Base-by-base conservation (phyloP, 2,888 invertebrate species). In the Cephus nigrinus region DNA sequence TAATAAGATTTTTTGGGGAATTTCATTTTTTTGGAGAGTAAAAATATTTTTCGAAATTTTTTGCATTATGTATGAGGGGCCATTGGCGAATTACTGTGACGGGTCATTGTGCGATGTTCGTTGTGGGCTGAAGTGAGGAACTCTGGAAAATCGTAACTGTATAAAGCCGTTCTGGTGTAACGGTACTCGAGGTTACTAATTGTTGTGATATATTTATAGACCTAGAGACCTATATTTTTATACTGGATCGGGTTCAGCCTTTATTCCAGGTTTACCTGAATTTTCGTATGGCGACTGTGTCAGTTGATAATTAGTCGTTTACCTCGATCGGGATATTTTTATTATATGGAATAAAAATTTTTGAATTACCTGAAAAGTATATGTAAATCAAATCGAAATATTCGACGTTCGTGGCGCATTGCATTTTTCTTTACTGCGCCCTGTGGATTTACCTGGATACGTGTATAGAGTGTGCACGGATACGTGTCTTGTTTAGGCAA, bases 1-100 rank as follows among this genome's bases (percentile, higher is more conserved):
- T 23, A 15, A 55, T 55, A 23, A 1, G 15, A 23, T 23, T 23
- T 55, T 55, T 55, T 23, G 1, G 40, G 1, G 15, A 15, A 23
- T 23, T 55, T 15, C 2, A 3, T 2, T 23, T 55, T 55, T 15
- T 55, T 23, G 55, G 2, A 0, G 5, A 0, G 1, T 9, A 4
- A 5, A 9, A 9, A 9, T 15, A 15, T 36, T 15, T 40, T 40
- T 40, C 1, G 5, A 15, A 15, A 55, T 23, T 55, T 23, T 23
- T 55, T 0, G 0, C 23, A 23, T 23, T 2, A 2, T 23, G 9
- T 23, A 9, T 0, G 2, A 23, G 23, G 55, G 55, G 1, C 2
- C 2, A 9, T 23, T 9, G 15, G 2, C 4, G 55, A 55, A 55
- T 55, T 2, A 55, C 55, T 15, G 9, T 5, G 12, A 55, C 55